Base-by-base conservation (phyloP, 1,140 invertebrate species). In the Euborellia annulipes region DNA sequence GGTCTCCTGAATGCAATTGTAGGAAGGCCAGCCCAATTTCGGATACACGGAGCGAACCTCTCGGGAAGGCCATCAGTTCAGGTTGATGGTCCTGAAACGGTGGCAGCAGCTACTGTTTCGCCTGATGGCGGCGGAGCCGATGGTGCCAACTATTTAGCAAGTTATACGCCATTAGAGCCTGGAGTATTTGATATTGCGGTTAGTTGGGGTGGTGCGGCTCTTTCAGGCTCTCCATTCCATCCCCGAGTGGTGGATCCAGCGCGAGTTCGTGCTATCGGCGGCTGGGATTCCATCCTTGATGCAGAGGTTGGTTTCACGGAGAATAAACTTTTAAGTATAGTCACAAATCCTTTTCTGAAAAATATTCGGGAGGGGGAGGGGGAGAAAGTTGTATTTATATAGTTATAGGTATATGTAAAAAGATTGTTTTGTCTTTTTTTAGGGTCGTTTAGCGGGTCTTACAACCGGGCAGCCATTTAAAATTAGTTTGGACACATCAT, bases 271-370 rank as follows among this genome's bases (percentile, higher is more conserved):
- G 66, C 78, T 7, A 77, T 77, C 51, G 85, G 87, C 22, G 86
- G 91, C 0, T 93, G 89, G 87, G 77, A 83, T 13, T 70, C 73
- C 54, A 60, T 76, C 41, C 68, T 83, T 43, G 82, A 86, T 58
- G 70, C 79, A 17, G 70, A 83, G 27, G 82, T 27, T 6, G n/a
- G n/a, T n/a, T n/a, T n/a, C n/a, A n/a, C n/a, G n/a, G n/a, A n/a
- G n/a, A n/a, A n/a, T n/a, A n/a, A n/a, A n/a, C n/a, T n/a, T n/a
- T n/a, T n/a, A n/a, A n/a, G n/a, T n/a, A n/a, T n/a, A n/a, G n/a
- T n/a, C n/a, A n/a, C n/a, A n/a, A n/a, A n/a, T n/a, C n/a, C n/a
- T n/a, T n/a, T n/a, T n/a, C n/a, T n/a, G n/a, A n/a, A n/a, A n/a
- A n/a, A n/a, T n/a, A n/a, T n/a, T n/a, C n/a, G n/a, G n/a, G n/a